Percentiles rank a stretch among this genome's conserved stretches.
phyloP scores from a whole-genome alignment of 2,797 vertebrate species.

The Petrocephalus sullivani region DNA sequence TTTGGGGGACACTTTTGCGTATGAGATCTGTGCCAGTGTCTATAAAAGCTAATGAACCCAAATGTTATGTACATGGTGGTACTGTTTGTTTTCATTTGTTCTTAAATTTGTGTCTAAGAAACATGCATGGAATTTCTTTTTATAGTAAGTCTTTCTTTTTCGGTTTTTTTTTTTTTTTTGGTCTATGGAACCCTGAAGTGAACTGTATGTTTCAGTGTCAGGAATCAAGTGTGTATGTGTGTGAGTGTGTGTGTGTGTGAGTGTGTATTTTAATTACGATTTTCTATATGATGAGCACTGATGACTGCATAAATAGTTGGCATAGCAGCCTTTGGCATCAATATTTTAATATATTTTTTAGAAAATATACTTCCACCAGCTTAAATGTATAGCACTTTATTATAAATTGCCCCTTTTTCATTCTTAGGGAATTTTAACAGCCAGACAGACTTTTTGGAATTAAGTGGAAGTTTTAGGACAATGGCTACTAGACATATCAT shows the following conservation, averaged over 20 bases:
- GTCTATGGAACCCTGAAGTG: not conserved
- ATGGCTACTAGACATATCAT: not conserved
- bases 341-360: not conserved
- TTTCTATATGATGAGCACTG: not conserved
- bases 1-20: conserved; percentile 73
- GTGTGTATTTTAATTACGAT: not conserved
- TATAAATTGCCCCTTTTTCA: not conserved
- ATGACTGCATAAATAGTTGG: not conserved
- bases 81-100: not conserved
- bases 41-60: not conserved
- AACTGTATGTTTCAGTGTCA: not conserved
- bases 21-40: conserved; percentile 27
- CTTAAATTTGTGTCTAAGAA: not conserved
- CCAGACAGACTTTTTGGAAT: too few species aligned
- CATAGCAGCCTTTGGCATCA: not conserved
- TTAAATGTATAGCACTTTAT: not conserved
- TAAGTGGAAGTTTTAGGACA: not conserved
- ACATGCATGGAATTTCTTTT: not conserved
- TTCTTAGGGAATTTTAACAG: too few species aligned
- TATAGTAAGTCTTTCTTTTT: not conserved
- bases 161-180: not conserved
- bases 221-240: too few species aligned
- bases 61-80: not conserved
- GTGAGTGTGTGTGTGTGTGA: not conserved
- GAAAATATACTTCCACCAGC: not conserved